phyloP scores from a whole-genome alignment of 1,140 invertebrate genomes.

The Bombus waltoni region DNA sequence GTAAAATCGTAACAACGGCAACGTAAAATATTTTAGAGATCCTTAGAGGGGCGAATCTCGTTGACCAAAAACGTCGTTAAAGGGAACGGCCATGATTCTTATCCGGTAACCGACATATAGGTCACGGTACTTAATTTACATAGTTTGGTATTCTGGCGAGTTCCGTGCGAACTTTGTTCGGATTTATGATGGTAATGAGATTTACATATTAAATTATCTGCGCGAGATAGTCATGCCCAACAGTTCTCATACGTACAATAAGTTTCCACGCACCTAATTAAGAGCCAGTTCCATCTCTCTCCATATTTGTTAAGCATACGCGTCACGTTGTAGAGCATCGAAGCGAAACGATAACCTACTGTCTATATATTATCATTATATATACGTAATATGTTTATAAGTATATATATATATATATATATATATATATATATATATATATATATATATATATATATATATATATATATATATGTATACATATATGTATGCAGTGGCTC shows the following conservation, averaged over 20 bases:
- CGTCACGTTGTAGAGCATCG: not conserved
- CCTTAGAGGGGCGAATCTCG: not conserved
- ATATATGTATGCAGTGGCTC: not conserved
- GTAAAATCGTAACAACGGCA: not conserved
- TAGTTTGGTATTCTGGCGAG: constrained; percentile 13
- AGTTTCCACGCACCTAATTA: constrained; percentile 47
- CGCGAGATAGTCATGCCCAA: constrained; percentile 10
- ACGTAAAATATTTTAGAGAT: not conserved
- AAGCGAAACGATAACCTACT: not conserved
- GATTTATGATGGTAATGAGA: constrained; percentile 47
- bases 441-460: not conserved
- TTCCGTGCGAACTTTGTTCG: constrained; percentile 38
- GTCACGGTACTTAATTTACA: constrained; percentile 31
- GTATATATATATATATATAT: not conserved
- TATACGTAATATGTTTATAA: not conserved
- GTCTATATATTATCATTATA: not conserved
- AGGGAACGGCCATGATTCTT: constrained; percentile 7
- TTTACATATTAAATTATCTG: constrained; percentile 49
- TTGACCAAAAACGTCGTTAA: constrained; percentile 10
- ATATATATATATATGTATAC: not conserved
- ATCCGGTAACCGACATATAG: constrained; percentile 21
- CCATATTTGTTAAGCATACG: not conserved
- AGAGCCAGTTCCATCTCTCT: not conserved
- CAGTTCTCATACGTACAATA: constrained; percentile 35
- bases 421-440: not conserved